These are phyloP conservation scores for Sciaenops ocellatus DNA, from an alignment of 2,797 vertebrate species.

Conservation along the genomic window DNA sequence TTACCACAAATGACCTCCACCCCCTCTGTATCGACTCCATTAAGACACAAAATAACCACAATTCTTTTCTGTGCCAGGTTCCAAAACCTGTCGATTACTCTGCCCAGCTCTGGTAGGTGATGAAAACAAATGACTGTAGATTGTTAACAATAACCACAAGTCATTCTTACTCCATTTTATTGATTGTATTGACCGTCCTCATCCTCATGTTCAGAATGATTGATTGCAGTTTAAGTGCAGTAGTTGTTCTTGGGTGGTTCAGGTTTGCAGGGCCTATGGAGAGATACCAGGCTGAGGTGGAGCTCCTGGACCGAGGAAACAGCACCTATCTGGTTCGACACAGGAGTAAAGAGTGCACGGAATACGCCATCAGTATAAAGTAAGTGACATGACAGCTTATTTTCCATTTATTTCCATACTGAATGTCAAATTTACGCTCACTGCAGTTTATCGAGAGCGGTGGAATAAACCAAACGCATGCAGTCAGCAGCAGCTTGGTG, in stretches of 20 bases:
- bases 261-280: slow-evolving; percentile 98
- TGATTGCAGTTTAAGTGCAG: slow-evolving; percentile 57
- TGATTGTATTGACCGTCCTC: slow-evolving; percentile 43
- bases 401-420: slow-evolving; percentile 20
- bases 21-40: slow-evolving; percentile 55
- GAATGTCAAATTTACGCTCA: background rate
- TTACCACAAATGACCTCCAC: slow-evolving; percentile 64
- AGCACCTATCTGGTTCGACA: slow-evolving; percentile 95
- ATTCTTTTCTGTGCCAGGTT: slow-evolving; percentile 82
- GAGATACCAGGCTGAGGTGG: slow-evolving; percentile 92
- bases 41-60: slow-evolving; percentile 69
- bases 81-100: slow-evolving; percentile 97
- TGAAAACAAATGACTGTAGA: slow-evolving; percentile 48
- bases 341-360: slow-evolving; percentile 93
- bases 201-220: slow-evolving; percentile 54
- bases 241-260: slow-evolving; percentile 62
- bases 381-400: slow-evolving; percentile 81
- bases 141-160: slow-evolving; percentile 43
- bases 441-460: background rate
- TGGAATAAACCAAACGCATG: slow-evolving; percentile 26
- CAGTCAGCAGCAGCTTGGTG: slow-evolving; percentile 31
- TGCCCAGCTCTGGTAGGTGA: slow-evolving; percentile 92
- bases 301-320: slow-evolving; percentile 91
- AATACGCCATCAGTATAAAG: slow-evolving; percentile 99
- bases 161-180: slow-evolving; percentile 36